Evolutionary conservation across 2,888 invertebrate genomes (phyloP).

Genomic region (Melanophora roralis): DNA sequence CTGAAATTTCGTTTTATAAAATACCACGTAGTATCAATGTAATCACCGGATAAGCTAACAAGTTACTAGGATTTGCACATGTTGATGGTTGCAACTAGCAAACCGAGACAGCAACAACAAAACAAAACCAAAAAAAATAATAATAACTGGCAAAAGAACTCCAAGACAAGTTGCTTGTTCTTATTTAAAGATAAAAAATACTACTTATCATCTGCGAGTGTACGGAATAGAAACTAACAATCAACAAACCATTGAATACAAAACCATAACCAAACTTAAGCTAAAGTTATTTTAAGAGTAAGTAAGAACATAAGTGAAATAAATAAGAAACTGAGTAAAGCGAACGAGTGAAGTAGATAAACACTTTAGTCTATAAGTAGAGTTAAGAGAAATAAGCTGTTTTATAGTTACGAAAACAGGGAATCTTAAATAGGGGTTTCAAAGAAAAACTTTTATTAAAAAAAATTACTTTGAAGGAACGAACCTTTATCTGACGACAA

Average conservation of each 20-base stretch:
- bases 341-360: slow-evolving; percentile 42
- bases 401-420: background rate
- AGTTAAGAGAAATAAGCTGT: slow-evolving; percentile 53
- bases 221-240: background rate
- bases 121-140: slow-evolving; percentile 18
- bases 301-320: slow-evolving; percentile 27
- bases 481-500: no score
- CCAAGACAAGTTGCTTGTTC: slow-evolving; percentile 22
- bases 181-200: slow-evolving; percentile 2
- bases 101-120: slow-evolving; percentile 20
- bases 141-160: slow-evolving; percentile 45
- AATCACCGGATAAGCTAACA: slow-evolving; percentile 77
- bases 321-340: slow-evolving; percentile 30
- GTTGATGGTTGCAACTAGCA: slow-evolving; percentile 51
- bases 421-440: no score
- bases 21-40: slow-evolving; percentile 76
- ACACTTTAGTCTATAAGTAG: slow-evolving; percentile 53
- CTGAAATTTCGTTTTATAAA: slow-evolving; percentile 25
- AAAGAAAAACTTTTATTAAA: no score
- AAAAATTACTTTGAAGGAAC: no score
- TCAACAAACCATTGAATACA: slow-evolving; percentile 46
- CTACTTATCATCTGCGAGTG: slow-evolving; percentile 28
- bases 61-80: slow-evolving; percentile 75
- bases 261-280: slow-evolving; percentile 34
- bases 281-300: slow-evolving; percentile 40